phyloP scores from a whole-genome alignment of 1,140 invertebrate genomes.

The Papilio machaon region DNA sequence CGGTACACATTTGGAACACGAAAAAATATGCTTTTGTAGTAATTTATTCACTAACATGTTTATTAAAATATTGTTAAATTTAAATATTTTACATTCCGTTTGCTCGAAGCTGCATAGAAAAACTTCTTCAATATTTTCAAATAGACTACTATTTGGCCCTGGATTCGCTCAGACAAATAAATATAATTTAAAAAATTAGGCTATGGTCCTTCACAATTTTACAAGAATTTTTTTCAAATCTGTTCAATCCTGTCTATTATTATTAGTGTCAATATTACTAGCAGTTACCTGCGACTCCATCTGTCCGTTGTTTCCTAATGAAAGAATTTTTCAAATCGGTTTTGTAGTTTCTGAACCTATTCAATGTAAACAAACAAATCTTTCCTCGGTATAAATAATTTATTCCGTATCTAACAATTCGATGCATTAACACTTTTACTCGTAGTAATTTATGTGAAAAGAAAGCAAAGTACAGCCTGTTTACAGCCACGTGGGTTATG shows the following conservation, averaged over 20 bases:
- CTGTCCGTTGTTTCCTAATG: too few species aligned
- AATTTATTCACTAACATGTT: slow-evolving; percentile 6
- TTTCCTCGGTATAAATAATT: too few species aligned
- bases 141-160: neutral
- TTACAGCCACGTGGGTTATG: neutral
- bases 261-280: too few species aligned
- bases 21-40: slow-evolving; percentile 2
- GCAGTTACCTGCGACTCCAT: too few species aligned
- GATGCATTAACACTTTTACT: too few species aligned
- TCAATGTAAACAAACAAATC: too few species aligned
- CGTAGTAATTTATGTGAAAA: neutral
- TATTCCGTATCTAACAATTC: too few species aligned
- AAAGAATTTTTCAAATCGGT: too few species aligned
- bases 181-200: neutral
- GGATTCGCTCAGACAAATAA: neutral
- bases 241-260: too few species aligned
- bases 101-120: neutral
- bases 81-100: neutral
- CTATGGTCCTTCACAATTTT: too few species aligned
- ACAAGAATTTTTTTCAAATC: too few species aligned
- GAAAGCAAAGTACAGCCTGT: neutral
- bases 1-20: slow-evolving; percentile 2
- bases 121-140: neutral
- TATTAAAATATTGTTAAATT: neutral
- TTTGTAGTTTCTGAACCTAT: too few species aligned